Conservation (phyloP, 2,888 invertebrate species). For the Odontocerum albicorne region DNA sequence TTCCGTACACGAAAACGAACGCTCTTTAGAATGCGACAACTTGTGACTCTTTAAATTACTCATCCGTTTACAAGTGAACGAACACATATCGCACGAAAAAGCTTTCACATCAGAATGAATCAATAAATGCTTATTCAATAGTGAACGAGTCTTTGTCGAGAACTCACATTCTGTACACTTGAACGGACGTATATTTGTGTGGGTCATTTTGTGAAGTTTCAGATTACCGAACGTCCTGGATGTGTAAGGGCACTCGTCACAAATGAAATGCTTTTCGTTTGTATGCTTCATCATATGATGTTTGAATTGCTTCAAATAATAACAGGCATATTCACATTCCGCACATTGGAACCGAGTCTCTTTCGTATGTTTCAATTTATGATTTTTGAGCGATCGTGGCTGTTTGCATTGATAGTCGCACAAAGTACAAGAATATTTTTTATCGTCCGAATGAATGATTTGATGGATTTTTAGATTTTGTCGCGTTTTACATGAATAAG, state of each 20-base stretch:
- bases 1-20: too few species aligned
- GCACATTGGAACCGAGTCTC: background rate
- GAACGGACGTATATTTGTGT: background rate
- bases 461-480: background rate
- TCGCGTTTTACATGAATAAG: conserved; percentile 1
- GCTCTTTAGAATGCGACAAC: background rate
- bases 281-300: conserved; percentile 3
- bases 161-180: background rate
- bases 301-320: background rate
- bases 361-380: background rate
- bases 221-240: conserved; percentile 5
- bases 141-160: background rate
- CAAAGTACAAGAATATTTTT: background rate
- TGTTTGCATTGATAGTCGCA: conserved; percentile 8
- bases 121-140: conserved; percentile 8
- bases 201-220: background rate
- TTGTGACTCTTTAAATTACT: conserved; percentile 2
- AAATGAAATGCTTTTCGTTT: background rate
- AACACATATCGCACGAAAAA: background rate
- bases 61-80: conserved; percentile 1
- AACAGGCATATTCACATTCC: background rate
- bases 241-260: background rate
- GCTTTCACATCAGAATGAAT: background rate
- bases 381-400: conserved; percentile 1
- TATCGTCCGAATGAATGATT: background rate